Percentiles rank a stretch among this genome's conserved stretches.
These are phyloP conservation scores for Ceuthmochares aereus DNA, from an alignment of 2,113 vertebrate species.

Conservation along the genomic window DNA sequence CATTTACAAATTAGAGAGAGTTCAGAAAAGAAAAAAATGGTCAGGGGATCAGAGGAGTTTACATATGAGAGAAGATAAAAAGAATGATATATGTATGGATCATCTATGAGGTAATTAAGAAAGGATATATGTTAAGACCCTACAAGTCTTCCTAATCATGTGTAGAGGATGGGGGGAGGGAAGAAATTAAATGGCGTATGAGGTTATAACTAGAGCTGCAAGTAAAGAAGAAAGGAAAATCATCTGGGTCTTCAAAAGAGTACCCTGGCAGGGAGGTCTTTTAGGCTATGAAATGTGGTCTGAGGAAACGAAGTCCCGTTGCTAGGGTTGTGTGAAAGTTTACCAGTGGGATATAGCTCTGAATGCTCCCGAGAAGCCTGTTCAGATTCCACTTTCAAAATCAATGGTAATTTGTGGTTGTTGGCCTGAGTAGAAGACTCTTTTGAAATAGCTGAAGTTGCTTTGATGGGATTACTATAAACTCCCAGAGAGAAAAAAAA, in stretches of 20 bases:
- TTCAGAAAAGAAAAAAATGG: slow-evolving; percentile 62
- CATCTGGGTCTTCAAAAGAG: background rate
- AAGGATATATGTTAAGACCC: background rate
- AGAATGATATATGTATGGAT: background rate
- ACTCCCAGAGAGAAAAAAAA: background rate
- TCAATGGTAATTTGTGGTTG: background rate
- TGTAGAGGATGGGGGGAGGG: background rate
- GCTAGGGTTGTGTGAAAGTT: background rate
- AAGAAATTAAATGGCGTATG: slow-evolving; percentile 19
- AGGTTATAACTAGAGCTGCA: background rate
- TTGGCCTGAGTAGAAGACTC: background rate
- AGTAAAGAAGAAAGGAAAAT: background rate
- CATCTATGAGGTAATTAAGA: slow-evolving; percentile 37
- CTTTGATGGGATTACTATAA: background rate
- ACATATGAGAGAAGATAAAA: slow-evolving; percentile 51
- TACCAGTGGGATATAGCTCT: background rate
- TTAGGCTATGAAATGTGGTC: background rate
- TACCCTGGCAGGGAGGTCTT: background rate
- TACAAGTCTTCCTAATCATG: slow-evolving; percentile 20
- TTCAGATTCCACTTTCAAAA: background rate
- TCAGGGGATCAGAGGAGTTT: slow-evolving; percentile 57
- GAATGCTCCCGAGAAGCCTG: background rate
- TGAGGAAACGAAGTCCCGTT: background rate
- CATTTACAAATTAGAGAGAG: slow-evolving; percentile 64
- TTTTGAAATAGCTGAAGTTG: background rate